Base-by-base conservation (phyloP, 2,888 invertebrate genomes). In the Apoda limacodes region DNA sequence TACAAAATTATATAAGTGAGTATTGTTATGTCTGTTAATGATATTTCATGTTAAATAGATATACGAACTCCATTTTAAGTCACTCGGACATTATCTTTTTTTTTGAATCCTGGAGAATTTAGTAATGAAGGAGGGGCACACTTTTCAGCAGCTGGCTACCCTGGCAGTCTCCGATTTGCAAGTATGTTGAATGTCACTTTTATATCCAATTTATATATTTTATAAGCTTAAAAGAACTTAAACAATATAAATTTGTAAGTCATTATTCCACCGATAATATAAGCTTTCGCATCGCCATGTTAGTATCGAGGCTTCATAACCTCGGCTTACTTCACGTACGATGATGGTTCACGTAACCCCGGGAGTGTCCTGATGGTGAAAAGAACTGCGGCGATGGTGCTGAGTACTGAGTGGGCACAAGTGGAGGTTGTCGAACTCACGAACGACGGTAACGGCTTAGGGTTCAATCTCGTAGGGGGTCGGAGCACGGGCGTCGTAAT, bases 401-500 rank as follows among this genome's bases (percentile, higher is more conserved):
- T 98, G 82, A 97, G 94, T 82, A 98, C 98, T 71, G 98, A 98
- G 86, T 98, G 97, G 97, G 96, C 96, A 55, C 98, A 98, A 85
- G 95, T 99, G 71, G 98, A 99, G 88, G 94, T 97, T 59, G 95
- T 99, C 72, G 98, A 98, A 80, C 86, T 99, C 55, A 86, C 92
- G 51, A 98, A 98, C 76, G 98, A 98, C 85, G 98, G 97, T 50
- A 93, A 95, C 57, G 97, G 98, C 31, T 87, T 98, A 53, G 99
- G 99, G 42, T 99, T 99, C 78, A 98, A 98, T 51, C 92, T 99
- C 60, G 97, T 99, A 52, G 99, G 99, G 46, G 95, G 95, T 22
- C 88, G 95, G 44, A 97, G 96, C 74, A 98, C 98, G 20, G 99
- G 99, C 20, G 98, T 99, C 34, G 98, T 99, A 35, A 96, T 99